Conservation (phyloP, 2,113 vertebrate species). For the Pelobates fuscus region DNA sequence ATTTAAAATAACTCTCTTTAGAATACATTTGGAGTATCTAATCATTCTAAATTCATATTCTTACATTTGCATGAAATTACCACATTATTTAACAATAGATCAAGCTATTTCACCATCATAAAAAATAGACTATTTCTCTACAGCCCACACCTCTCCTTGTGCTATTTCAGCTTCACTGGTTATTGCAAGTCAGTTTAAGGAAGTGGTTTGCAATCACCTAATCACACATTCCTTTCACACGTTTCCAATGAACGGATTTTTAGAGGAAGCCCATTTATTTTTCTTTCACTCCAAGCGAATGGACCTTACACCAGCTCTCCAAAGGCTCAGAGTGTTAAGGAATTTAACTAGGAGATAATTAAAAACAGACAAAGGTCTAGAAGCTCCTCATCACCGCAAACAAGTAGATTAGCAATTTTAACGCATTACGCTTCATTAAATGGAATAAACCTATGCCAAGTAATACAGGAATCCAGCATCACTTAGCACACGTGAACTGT, state of each 20-base stretch:
- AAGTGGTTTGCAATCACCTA: slow-evolving; percentile 21
- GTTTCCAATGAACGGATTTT: background rate
- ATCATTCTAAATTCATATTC: no score
- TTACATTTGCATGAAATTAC: no score
- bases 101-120: background rate
- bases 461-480: slow-evolving; percentile 6
- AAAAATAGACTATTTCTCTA: background rate
- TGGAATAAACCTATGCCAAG: slow-evolving; percentile 11
- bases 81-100: background rate
- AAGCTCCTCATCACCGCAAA: slow-evolving; percentile 27
- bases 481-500: slow-evolving; percentile 1
- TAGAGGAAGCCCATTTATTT: slow-evolving; percentile 5
- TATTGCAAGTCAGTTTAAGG: background rate
- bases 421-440: slow-evolving; percentile 20
- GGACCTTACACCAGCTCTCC: background rate
- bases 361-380: slow-evolving; percentile 22
- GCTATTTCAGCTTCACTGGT: background rate
- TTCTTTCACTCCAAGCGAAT: slow-evolving; percentile 13
- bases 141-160: background rate
- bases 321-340: slow-evolving; percentile 1
- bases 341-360: slow-evolving; percentile 23
- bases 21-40: no score
- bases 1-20: no score
- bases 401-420: slow-evolving; percentile 33
- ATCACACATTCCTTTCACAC: slow-evolving; percentile 26